These are phyloP conservation scores for Strongylocentrotus purpuratus DNA, from an alignment of 35 echinoderm and acorn worm species.

Conservation along the genomic window DNA sequence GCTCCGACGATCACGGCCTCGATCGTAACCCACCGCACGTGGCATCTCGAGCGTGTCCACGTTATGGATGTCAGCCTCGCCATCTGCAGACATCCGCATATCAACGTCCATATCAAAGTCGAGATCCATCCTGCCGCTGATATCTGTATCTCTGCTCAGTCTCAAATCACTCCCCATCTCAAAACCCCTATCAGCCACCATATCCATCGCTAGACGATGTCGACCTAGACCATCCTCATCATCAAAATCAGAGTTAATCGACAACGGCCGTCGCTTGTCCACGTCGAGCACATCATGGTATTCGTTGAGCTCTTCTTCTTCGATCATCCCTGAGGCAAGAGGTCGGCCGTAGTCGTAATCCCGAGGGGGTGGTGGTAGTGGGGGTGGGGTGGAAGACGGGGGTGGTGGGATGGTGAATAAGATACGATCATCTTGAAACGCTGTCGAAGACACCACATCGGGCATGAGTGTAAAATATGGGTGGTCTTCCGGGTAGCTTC, in stretches of 20 bases:
- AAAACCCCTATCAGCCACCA: slow-evolving; percentile 11
- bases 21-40: background rate
- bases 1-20: background rate
- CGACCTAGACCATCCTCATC: slow-evolving; percentile 28
- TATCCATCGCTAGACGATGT: slow-evolving; percentile 22
- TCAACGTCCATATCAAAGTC: slow-evolving; percentile 47
- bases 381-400: slow-evolving; percentile 46
- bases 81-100: slow-evolving; percentile 24
- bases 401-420: slow-evolving; percentile 14
- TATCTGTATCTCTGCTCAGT: slow-evolving; percentile 19
- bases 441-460: slow-evolving; percentile 44
- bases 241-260: slow-evolving; percentile 43
- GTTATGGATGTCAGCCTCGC: slow-evolving; percentile 22
- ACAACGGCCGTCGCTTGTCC: background rate
- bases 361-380: slow-evolving; percentile 22
- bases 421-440: slow-evolving; percentile 43
- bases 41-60: slow-evolving; percentile 39
- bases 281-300: slow-evolving; percentile 36
- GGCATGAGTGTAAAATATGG: slow-evolving; percentile 41
- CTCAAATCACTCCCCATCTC: slow-evolving; percentile 29
- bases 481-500: slow-evolving; percentile 30
- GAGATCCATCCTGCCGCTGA: slow-evolving; percentile 25
- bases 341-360: slow-evolving; percentile 42
- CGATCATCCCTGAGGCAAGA: background rate
- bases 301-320: slow-evolving; percentile 11